These are phyloP conservation scores for Sakesphorus luctuosus DNA, from an alignment of 2,113 vertebrate species.

Conservation along the genomic window DNA sequence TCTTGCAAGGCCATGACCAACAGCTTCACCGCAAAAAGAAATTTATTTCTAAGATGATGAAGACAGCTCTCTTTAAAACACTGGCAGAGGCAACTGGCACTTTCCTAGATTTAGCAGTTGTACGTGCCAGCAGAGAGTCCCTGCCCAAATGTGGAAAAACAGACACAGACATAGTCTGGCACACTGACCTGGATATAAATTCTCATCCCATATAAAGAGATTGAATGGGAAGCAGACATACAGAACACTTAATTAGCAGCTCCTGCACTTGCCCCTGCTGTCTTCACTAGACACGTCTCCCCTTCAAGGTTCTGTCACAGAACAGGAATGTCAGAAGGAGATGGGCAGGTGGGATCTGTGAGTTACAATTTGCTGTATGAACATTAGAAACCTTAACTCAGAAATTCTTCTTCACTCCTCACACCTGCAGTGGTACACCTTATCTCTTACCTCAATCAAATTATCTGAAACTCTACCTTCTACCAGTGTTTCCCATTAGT, in stretches of 20 bases:
- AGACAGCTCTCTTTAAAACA: not conserved
- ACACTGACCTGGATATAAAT: conserved; percentile 18
- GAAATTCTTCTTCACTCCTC: not conserved
- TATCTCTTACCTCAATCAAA: not conserved
- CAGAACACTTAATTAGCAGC: not conserved
- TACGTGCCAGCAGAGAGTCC: not conserved
- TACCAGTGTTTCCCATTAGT: not conserved
- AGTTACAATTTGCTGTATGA: not conserved
- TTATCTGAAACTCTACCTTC: not conserved
- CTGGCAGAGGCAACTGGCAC: not conserved
- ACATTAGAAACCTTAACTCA: not conserved
- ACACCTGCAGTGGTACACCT: not conserved
- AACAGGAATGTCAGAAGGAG: not conserved
- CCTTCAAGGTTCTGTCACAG: not conserved
- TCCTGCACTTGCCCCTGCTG: not conserved
- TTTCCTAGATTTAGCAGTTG: not conserved
- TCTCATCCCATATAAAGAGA: conserved; percentile 38
- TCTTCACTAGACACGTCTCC: not conserved
- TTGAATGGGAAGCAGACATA: not conserved
- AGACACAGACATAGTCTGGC: not conserved
- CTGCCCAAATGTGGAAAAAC: conserved; percentile 55
- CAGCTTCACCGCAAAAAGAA: not conserved
- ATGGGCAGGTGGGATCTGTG: not conserved
- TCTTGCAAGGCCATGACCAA: not conserved
- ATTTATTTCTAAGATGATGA: not conserved